These are phyloP conservation scores for Channa argus DNA, from an alignment of 2,113 vertebrate species.

Conservation along the genomic window DNA sequence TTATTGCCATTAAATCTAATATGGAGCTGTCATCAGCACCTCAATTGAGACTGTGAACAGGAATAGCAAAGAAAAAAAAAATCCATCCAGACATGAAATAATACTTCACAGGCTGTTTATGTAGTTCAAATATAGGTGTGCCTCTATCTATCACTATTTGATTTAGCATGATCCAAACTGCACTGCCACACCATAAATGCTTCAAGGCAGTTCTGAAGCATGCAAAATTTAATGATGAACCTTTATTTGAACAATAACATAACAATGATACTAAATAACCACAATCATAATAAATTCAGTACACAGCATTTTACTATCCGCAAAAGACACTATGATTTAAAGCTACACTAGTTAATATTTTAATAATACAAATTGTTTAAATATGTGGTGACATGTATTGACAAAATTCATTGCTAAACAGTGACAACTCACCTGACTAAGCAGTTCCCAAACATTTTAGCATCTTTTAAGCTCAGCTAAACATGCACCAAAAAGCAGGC, in stretches of 20 bases:
- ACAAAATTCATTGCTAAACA: not conserved
- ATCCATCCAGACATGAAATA: not conserved
- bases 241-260: too few relatives aligned
- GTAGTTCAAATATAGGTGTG: not conserved
- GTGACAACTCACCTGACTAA: not conserved
- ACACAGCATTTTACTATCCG: too few relatives aligned
- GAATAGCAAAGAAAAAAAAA: not conserved
- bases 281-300: not conserved
- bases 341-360: slow-evolving; percentile 16
- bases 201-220: not conserved
- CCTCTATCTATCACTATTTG: not conserved
- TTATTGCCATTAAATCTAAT: slow-evolving; percentile 22
- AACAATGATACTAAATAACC: not conserved
- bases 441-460: not conserved
- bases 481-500: too few relatives aligned
- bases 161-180: not conserved
- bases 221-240: too few relatives aligned
- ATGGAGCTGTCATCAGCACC: not conserved
- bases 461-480: too few relatives aligned
- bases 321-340: not conserved
- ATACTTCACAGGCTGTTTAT: not conserved
- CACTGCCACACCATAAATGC: not conserved
- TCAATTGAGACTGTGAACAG: not conserved
- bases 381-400: not conserved
- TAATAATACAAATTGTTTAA: not conserved